Percentiles rank a stretch among this genome's conserved stretches.
These are phyloP conservation scores for Luperina nickerlii DNA, from an alignment of 2,888 invertebrate species.

Conservation along the genomic window DNA sequence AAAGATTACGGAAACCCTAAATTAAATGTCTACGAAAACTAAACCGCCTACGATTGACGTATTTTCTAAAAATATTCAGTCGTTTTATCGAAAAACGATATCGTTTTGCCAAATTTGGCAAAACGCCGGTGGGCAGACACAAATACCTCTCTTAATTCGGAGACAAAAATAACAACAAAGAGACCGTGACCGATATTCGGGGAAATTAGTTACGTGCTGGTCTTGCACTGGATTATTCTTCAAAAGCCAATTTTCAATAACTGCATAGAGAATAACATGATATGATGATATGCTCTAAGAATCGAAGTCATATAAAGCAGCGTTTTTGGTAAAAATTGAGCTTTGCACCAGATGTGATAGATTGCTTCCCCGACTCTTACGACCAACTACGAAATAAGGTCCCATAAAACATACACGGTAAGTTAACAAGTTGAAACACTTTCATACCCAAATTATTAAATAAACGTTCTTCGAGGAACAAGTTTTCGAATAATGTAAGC, in stretches of 20 bases:
- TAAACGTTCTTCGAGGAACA: constrained; percentile 53
- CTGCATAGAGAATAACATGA: constrained; percentile 5
- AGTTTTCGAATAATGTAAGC: constrained; percentile 61
- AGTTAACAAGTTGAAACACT: constrained; percentile 52
- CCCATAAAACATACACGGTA: constrained; percentile 52
- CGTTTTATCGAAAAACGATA: constrained; percentile 20
- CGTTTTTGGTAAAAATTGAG: constrained; percentile 47
- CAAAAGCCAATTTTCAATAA: neutral
- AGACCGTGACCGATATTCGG: constrained; percentile 44
- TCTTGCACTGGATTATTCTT: constrained; percentile 8
- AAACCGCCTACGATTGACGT: constrained; percentile 3
- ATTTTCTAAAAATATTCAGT: constrained; percentile 26
- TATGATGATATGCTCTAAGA: constrained; percentile 13
- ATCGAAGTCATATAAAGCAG: constrained; percentile 23
- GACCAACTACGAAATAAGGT: constrained; percentile 22
- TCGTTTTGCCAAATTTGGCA: constrained; percentile 38
- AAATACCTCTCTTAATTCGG: constrained; percentile 46
- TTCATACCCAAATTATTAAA: constrained; percentile 53
- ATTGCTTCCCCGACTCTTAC: constrained; percentile 24
- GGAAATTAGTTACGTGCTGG: constrained; percentile 21
- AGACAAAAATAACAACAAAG: constrained; percentile 46
- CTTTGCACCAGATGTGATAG: constrained; percentile 43
- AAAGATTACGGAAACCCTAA: constrained; percentile 22
- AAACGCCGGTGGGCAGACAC: constrained; percentile 31
- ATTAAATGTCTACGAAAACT: constrained; percentile 36